Base-by-base conservation (phyloP, 2,113 vertebrate species). In the Arothron firmamentum region DNA sequence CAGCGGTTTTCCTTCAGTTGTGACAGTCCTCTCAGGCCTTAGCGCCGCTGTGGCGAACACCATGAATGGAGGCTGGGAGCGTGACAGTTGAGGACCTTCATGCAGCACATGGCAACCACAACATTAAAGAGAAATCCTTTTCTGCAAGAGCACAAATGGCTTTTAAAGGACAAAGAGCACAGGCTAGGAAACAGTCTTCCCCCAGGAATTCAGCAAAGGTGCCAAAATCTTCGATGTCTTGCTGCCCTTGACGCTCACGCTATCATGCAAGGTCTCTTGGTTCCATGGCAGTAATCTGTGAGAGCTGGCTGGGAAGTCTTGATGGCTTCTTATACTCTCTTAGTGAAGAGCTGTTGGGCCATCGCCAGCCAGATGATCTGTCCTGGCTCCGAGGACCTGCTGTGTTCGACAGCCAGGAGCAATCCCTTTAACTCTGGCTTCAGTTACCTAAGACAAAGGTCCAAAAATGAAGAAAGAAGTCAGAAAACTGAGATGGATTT, bases 381-480 rank as follows among this genome's bases (percentile, higher is more conserved):
- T 74, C 58, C 70, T 64, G 75, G 67, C 70, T 65, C 56, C 63
- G 46, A 70, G 43, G 55, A 81, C 72, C 31, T 79, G 65, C 65
- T 76, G 72, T 63, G 70, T 67, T 74, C 23, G 46, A 62, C 61
- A 74, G 81, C 78, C 69, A 70, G 67, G 56, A 59, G 34, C 75
- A 88, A 90, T 89, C 84, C 71, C 64, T 87, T 87, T 87, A 82
- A 75, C 72, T 86, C 72, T 1, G 62, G 73, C 71, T 80, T 64
- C 52, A 67, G 59, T 59, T 72, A 58, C 48, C 17, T 21, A n/a
- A 42, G 43, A 28, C 62, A 75, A 81, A 1, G 43, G 34, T 60
- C 8, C 38, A n/a, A 65, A 16, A 48, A 23, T 25, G 48, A 17
- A 6, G 14, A 15, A n/a, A 23, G 2, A 23, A 23, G 9, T 51